Evolutionary conservation across 2,888 invertebrate species (phyloP).

Genomic region (Acrobasis consociella): DNA sequence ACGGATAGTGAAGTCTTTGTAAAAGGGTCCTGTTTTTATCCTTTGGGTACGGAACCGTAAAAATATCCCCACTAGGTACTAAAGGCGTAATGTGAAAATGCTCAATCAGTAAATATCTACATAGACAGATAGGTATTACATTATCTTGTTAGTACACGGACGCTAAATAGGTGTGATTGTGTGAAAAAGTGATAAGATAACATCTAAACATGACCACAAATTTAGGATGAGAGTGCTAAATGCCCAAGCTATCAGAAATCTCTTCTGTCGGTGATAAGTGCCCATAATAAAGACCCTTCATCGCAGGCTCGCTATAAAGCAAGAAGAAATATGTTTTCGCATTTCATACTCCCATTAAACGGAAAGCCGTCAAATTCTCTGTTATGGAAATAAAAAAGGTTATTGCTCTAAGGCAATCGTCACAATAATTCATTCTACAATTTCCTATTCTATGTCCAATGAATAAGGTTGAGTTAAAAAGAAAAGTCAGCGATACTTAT

Average conservation of each 20-base stretch:
- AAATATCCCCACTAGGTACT: too few relatives aligned
- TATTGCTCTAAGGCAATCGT: conserved; percentile 8
- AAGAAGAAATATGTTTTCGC: conserved; percentile 13
- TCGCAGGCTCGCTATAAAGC: conserved; percentile 9
- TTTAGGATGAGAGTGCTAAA: background rate
- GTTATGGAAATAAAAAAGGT: conserved; percentile 19
- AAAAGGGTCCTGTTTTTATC: too few relatives aligned
- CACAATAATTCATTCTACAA: background rate
- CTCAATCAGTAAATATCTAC: background rate
- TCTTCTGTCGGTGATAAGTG: background rate
- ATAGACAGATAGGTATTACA: background rate
- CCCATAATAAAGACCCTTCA: background rate
- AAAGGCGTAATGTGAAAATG: too few relatives aligned
- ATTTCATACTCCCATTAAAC: conserved; percentile 13
- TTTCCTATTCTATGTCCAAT: conserved; percentile 2
- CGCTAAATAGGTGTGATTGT: background rate
- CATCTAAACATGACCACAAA: too few relatives aligned
- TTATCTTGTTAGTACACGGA: background rate
- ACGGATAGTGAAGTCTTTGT: too few relatives aligned
- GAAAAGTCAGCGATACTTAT: background rate
- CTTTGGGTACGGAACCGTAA: too few relatives aligned
- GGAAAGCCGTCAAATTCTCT: conserved; percentile 14
- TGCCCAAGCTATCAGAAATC: background rate
- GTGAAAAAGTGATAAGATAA: background rate
- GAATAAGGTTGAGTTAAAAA: background rate